phyloP scores from a whole-genome alignment of 2,113 vertebrate genomes.

The Mixornis gularis region DNA sequence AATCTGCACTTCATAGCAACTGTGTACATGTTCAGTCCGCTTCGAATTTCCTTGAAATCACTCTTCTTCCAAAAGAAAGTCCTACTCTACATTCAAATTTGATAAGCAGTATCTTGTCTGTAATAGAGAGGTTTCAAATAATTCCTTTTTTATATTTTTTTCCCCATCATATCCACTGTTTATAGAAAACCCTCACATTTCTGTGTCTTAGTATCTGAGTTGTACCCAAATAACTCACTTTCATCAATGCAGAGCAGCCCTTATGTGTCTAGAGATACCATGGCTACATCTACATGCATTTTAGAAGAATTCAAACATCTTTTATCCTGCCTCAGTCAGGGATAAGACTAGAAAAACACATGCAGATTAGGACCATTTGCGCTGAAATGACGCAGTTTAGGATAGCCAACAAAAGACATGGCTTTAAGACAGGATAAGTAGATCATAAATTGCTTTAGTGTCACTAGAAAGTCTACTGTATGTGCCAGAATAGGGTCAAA shows the following conservation, averaged over 20 bases:
- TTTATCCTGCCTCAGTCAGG: not conserved
- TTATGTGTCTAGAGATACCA: not conserved
- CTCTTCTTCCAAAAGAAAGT: not conserved
- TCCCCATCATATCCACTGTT: not conserved
- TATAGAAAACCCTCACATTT: not conserved
- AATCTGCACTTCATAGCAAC: not conserved
- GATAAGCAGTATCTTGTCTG: not conserved
- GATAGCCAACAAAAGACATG: not conserved
- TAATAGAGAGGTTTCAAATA: not conserved
- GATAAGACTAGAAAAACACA: slow-evolving; percentile 1
- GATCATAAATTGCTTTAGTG: not conserved
- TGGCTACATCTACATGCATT: not conserved
- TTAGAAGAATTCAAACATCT: not conserved
- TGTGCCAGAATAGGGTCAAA: not conserved
- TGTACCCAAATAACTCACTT: not conserved
- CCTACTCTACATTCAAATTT: not conserved
- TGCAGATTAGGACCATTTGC: not conserved
- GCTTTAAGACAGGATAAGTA: not conserved
- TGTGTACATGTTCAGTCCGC: not conserved
- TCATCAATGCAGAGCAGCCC: not conserved
- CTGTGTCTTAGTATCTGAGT: not conserved
- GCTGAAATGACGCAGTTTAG: not conserved
- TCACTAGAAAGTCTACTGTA: not conserved
- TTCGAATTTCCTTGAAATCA: not conserved
- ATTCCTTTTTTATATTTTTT: not conserved